phyloP scores from a whole-genome alignment of 2,113 vertebrate species.

The Amia ocellicauda region DNA sequence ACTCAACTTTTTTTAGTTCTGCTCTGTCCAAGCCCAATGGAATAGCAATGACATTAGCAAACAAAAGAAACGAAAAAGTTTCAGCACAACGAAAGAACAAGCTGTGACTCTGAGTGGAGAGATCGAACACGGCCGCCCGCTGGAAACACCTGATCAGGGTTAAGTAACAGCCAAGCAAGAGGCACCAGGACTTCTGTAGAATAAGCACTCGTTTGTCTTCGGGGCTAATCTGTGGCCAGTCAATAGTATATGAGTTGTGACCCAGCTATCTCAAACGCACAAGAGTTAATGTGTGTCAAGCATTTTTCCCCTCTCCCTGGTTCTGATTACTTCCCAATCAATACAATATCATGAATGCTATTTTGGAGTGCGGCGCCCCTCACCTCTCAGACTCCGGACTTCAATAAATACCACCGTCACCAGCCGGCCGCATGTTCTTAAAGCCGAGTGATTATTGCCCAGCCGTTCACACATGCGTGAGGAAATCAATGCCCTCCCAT shows the following conservation, averaged over 20 bases:
- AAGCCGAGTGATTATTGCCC: constrained; percentile 17
- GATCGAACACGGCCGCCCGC: no score
- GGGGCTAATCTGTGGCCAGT: neutral
- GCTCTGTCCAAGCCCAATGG: no score
- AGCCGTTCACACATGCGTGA: neutral
- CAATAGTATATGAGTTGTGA: neutral
- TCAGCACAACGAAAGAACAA: no score
- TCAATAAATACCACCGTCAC: constrained; percentile 21
- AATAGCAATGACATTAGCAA: no score
- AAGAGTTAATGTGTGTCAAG: neutral
- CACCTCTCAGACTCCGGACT: neutral
- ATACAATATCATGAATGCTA: constrained; percentile 12
- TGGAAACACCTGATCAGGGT: neutral
- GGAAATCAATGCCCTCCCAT: constrained; percentile 20
- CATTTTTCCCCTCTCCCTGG: neutral
- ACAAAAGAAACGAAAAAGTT: no score
- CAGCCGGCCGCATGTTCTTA: constrained; percentile 7
- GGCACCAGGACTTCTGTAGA: neutral
- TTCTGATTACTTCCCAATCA: neutral
- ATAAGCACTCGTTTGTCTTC: neutral
- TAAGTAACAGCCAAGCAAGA: neutral
- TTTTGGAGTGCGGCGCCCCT: neutral
- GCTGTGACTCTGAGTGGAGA: no score
- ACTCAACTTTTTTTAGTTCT: no score
- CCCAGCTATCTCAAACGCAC: neutral